A percentile compares a stretch with the other conserved stretches of the same genome.
These are phyloP conservation scores for Cisticola juncidis DNA, from an alignment of 2,113 vertebrate species.

Conservation along the genomic window DNA sequence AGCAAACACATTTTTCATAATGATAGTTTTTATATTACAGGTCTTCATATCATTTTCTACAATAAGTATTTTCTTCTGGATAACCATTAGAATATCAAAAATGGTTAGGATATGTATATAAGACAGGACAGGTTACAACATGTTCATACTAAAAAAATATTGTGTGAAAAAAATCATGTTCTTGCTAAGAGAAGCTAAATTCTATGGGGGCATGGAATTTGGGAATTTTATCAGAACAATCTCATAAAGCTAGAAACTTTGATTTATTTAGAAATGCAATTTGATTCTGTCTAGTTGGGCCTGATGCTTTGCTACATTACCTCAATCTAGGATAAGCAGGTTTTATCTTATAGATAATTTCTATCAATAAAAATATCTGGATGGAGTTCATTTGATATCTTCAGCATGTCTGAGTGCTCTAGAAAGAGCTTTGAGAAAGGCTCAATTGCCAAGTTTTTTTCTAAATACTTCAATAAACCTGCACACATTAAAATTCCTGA, in stretches of 20 bases:
- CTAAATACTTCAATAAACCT: neutral
- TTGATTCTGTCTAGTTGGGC: neutral
- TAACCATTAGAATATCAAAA: neutral
- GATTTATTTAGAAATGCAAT: neutral
- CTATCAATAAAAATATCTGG: neutral
- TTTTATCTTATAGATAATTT: neutral
- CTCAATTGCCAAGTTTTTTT: neutral
- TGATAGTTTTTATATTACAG: neutral
- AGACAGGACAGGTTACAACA: neutral
- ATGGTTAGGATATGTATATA: neutral
- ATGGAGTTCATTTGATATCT: neutral
- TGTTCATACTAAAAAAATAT: neutral
- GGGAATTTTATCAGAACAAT: neutral
- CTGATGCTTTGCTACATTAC: neutral
- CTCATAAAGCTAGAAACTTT: neutral
- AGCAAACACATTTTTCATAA: neutral
- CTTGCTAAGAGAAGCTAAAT: neutral
- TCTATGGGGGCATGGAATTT: neutral
- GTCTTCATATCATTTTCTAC: neutral
- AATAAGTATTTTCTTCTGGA: neutral
- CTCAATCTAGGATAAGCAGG: neutral
- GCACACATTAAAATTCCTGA: neutral
- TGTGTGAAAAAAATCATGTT: neutral
- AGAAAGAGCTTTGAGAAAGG: neutral
- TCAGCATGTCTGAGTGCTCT: neutral